These are phyloP conservation scores for Tauraco erythrolophus DNA, from an alignment of 2,113 vertebrate species.

Conservation along the genomic window DNA sequence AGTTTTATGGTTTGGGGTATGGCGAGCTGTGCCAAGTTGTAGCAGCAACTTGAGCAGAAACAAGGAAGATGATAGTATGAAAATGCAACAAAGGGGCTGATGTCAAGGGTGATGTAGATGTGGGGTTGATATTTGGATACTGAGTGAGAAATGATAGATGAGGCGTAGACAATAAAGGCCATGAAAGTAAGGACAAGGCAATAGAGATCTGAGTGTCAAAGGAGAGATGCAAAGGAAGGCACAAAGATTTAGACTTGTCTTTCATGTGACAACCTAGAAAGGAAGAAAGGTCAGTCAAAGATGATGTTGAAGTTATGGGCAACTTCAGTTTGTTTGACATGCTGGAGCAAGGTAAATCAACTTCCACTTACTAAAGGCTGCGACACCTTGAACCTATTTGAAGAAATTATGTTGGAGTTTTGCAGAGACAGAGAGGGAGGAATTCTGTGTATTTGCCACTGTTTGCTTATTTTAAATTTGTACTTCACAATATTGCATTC, in stretches of 20 bases:
- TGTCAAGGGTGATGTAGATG: not conserved
- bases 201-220: not conserved
- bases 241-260: not conserved
- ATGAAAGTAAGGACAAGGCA: not conserved
- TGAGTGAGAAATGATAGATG: not conserved
- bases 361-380: not conserved
- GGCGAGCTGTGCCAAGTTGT: not conserved
- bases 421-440: not conserved
- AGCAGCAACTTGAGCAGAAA: not conserved
- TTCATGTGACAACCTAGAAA: not conserved
- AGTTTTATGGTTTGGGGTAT: not conserved
- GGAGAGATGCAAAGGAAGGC: not conserved
- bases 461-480: not conserved
- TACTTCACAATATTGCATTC: not conserved
- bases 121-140: not conserved
- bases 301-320: not conserved
- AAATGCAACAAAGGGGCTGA: not conserved
- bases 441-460: not conserved
- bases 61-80: not conserved
- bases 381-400: not conserved
- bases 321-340: not conserved
- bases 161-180: not conserved
- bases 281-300: not conserved
- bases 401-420: not conserved
- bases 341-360: not conserved